Conservation (phyloP, 2,113 vertebrate species). For the Fregata magnificens region DNA sequence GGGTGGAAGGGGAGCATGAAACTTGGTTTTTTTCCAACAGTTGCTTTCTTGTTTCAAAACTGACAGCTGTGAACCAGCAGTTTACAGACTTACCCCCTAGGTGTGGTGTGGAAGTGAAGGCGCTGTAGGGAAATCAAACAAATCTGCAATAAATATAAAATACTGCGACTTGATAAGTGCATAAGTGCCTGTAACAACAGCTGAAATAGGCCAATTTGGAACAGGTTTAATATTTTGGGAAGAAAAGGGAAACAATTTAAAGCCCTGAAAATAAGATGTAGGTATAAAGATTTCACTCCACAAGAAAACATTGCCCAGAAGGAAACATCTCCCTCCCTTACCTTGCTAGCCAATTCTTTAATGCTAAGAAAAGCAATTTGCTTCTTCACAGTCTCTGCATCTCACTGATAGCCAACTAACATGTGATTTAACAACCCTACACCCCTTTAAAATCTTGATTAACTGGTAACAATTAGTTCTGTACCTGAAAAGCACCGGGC, state of each 20-base stretch:
- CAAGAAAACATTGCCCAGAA: neutral
- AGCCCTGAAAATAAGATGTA: neutral
- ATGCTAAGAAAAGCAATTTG: rapidly evolving
- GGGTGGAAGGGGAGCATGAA: neutral
- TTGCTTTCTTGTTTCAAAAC: neutral
- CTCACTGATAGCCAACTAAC: neutral
- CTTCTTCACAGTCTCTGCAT: neutral
- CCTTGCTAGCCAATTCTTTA: neutral
- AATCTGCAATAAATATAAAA: neutral
- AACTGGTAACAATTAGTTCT: neutral
- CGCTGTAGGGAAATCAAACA: neutral
- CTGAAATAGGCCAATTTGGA: neutral
- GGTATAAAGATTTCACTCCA: neutral
- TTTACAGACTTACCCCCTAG: neutral
- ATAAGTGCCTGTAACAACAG: neutral
- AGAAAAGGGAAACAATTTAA: neutral
- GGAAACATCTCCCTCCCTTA: neutral
- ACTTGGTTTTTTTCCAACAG: neutral
- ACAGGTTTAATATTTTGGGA: neutral
- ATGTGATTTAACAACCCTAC: neutral
- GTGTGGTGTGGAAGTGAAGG: neutral
- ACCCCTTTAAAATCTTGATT: neutral
- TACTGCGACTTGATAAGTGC: neutral
- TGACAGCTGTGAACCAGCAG: neutral
- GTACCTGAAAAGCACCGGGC: neutral